phyloP scores from a whole-genome alignment of 2,113 vertebrate genomes.

The Gyps fulvus region DNA sequence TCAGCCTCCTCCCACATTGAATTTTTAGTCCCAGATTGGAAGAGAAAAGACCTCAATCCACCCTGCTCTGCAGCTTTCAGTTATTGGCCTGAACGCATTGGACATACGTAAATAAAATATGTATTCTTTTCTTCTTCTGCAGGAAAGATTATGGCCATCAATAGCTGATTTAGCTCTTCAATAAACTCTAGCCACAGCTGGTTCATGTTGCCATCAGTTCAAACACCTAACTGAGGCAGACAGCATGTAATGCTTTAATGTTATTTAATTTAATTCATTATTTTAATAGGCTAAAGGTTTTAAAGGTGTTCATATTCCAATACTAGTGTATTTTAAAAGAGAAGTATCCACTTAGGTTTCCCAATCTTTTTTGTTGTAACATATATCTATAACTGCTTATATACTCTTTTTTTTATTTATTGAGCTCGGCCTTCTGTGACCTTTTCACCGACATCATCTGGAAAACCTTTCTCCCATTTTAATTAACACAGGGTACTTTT shows the following conservation, averaged over 20 bases:
- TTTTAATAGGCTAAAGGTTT: not conserved
- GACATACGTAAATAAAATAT: not conserved
- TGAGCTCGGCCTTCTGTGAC: not conserved
- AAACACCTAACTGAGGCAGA: not conserved
- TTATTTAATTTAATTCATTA: not conserved
- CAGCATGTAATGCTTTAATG: not conserved
- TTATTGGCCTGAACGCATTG: not conserved
- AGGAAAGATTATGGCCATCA: not conserved
- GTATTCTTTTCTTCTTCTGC: not conserved
- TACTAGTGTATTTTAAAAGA: not conserved
- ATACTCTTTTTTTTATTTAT: not conserved
- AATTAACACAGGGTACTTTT: not conserved
- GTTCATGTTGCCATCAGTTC: not conserved
- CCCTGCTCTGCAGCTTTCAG: not conserved
- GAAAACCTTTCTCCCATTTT: conserved; percentile 28
- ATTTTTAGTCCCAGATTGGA: not conserved
- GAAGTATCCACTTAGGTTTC: not conserved
- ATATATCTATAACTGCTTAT: not conserved
- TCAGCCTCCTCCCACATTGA: not conserved
- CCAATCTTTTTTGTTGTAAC: not conserved
- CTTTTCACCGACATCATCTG: not conserved
- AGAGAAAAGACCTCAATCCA: not conserved
- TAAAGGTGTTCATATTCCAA: not conserved
- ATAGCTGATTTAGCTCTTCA: not conserved
- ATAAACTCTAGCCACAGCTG: not conserved